A percentile compares a stretch with the other conserved stretches of the same genome.
Conservation (phyloP, 35 echinoderm and acorn worm species). For the Heliocidaris erythrogramma region DNA sequence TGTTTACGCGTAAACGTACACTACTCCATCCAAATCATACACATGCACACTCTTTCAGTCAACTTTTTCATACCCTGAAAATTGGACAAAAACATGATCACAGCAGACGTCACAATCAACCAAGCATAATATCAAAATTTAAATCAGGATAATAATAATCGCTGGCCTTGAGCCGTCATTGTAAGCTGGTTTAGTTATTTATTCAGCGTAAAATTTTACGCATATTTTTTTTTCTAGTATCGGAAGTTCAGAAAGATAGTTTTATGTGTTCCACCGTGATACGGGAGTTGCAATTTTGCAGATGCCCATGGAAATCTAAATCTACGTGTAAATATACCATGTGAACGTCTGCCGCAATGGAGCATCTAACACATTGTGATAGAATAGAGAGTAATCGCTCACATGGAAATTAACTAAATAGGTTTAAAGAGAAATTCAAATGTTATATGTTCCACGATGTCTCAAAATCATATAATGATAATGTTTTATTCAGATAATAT, state of each 20-base stretch:
- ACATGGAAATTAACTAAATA: too few species aligned
- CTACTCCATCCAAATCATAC: background rate
- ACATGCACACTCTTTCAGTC: background rate
- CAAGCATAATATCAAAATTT: background rate
- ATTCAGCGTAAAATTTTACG: background rate
- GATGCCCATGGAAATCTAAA: background rate
- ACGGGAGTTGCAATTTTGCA: background rate
- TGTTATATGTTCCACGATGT: too few species aligned
- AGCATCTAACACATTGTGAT: too few species aligned
- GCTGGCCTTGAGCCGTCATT: background rate
- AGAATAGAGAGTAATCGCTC: too few species aligned
- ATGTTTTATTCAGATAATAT: too few species aligned
- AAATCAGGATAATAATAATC: constrained; percentile 13
- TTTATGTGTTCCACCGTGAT: background rate
- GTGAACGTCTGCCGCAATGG: too few species aligned
- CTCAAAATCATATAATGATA: too few species aligned
- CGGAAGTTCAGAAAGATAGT: background rate
- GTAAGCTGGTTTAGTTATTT: background rate
- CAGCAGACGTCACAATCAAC: background rate
- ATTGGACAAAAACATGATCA: background rate
- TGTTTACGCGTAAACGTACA: background rate
- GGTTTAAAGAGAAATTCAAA: too few species aligned
- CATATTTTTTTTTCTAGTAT: background rate
- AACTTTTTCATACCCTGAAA: background rate
- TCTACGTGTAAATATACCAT: too few species aligned